These are phyloP conservation scores for Macquaria australasica DNA, from an alignment of 2,113 vertebrate genomes.

Conservation along the genomic window DNA sequence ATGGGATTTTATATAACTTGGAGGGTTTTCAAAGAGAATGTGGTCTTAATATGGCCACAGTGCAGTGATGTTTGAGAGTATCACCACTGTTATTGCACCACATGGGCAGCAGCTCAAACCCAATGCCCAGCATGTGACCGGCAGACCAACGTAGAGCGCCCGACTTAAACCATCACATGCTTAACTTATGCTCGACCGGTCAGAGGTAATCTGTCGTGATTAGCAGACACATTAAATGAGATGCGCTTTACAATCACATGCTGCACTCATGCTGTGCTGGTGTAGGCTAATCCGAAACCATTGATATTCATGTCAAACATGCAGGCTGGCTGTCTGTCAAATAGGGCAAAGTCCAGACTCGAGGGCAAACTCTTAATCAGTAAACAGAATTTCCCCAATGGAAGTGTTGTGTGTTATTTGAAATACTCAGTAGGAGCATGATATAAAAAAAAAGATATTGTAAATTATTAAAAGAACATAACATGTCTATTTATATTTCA, in stretches of 20 bases:
- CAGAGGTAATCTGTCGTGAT: constrained; percentile 57
- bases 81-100: constrained; percentile 13
- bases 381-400: constrained; percentile 7
- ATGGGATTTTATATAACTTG: constrained; percentile 47
- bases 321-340: not conserved
- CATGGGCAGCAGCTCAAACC: constrained; percentile 34
- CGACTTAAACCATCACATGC: constrained; percentile 67
- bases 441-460: not conserved
- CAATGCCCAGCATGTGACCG: constrained; percentile 52
- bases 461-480: not conserved
- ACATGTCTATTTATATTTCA: not conserved
- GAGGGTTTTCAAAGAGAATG: constrained; percentile 48
- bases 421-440: not conserved
- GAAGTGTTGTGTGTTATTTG: not conserved
- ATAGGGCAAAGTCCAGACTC: not conserved
- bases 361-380: not conserved
- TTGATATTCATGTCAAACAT: constrained; percentile 39
- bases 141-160: not conserved
- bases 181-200: constrained; percentile 34
- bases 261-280: constrained; percentile 19
- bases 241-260: constrained; percentile 59
- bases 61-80: constrained; percentile 17
- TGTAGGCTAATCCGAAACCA: constrained; percentile 51
- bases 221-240: constrained; percentile 65
- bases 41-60: constrained; percentile 1